These are phyloP conservation scores for Campoplex nolae DNA, from an alignment of 2,888 invertebrate species.

Conservation along the genomic window DNA sequence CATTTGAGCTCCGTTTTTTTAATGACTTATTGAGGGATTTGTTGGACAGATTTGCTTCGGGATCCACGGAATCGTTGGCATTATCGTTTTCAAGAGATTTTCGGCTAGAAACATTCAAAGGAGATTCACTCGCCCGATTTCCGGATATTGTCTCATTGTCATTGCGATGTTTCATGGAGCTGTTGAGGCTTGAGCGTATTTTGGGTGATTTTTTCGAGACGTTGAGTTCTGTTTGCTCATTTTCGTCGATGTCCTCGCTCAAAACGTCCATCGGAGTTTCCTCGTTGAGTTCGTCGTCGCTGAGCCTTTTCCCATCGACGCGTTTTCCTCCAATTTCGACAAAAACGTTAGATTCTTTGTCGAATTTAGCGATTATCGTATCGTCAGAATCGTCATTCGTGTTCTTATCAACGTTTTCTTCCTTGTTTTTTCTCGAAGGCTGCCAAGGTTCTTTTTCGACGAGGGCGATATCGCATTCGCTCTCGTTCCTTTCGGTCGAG, in stretches of 20 bases:
- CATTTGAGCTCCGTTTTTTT: conserved; percentile 25
- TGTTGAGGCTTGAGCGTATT: conserved; percentile 40
- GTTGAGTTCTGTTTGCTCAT: conserved; percentile 53
- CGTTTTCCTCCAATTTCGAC: conserved; percentile 4
- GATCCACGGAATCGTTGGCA: not conserved
- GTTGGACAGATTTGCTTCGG: conserved; percentile 10
- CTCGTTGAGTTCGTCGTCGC: conserved; percentile 1
- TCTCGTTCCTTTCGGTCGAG: conserved; percentile 65
- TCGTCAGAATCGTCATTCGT: conserved; percentile 75
- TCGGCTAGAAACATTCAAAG: conserved; percentile 38
- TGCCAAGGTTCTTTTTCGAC: conserved; percentile 69
- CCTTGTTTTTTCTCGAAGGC: conserved; percentile 52
- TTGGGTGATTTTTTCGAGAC: conserved; percentile 42
- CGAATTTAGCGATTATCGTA: conserved; percentile 68
- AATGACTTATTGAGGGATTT: conserved; percentile 26
- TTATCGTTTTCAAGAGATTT: conserved; percentile 12
- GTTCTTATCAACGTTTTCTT: conserved; percentile 27
- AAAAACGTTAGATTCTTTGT: conserved; percentile 5
- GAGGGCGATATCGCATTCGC: conserved; percentile 72
- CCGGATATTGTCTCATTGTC: not conserved
- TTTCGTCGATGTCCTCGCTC: conserved; percentile 19
- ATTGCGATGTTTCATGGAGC: conserved; percentile 25
- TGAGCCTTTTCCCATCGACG: conserved; percentile 11
- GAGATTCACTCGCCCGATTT: not conserved
- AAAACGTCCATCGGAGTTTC: conserved; percentile 17